Base-by-base conservation (phyloP, 2,888 invertebrate species). In the Prenolepis imparis region DNA sequence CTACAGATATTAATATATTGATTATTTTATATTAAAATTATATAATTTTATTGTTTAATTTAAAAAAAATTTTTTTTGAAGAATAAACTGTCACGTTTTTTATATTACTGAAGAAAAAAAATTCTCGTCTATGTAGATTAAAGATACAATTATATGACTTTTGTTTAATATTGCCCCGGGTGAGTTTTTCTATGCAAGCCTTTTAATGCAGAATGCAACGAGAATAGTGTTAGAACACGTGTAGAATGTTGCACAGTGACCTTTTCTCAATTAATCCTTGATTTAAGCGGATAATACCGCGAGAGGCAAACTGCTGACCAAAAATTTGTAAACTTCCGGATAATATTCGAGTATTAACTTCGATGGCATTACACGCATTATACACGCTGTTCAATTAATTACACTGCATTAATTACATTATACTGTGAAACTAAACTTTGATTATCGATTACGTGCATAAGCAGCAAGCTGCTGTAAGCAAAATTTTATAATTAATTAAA, bases 341-440 rank as follows among this genome's bases (percentile, higher is more conserved):
- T 55, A 70, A 70, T 21, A 15, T 12, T 21, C 41, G 57, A 57
- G 5, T n/a, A 36, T 55, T 68, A 78, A 57, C 2, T n/a, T 6
- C 24, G 21, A 57, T 70, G 21, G 57, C 21, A 21, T 78, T 70
- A 78, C 21, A 64, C 4, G 18, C 28, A 36, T 41, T 68, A 68
- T 41, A 15, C 18, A 18, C 12, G 24, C 36, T 28, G 9, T 39
- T 39, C 39, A 12, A 52, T 66, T 52, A 39, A 75, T 67, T 77
- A 52, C 24, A 52, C n/a, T 24, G 36, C 24, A 67, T 67, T 77
- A 77, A 67, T 77, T 55, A 55, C 15, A 32, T 61, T 63, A 52
- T 5, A 52, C 3, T 67, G 36, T 24, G 1, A 39, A 36, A 11
- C 3, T 66, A 36, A 39, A 67, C 52, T 67, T 77, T 66, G n/a